Conservation (phyloP, 2,797 vertebrate genomes). For the Halcyon leucocephala region DNA sequence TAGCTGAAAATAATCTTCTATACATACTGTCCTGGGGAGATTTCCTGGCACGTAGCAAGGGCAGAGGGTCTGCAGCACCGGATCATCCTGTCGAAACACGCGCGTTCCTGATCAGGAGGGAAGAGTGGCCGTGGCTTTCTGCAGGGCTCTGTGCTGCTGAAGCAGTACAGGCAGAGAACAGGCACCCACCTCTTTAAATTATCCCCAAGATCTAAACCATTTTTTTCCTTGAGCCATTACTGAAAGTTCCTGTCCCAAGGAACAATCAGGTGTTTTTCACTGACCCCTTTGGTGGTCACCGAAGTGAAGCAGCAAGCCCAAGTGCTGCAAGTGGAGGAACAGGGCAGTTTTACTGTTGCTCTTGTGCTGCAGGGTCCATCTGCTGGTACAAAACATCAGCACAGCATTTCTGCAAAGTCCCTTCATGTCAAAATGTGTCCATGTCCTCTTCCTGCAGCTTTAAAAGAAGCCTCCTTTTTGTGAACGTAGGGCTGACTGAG, state of each 20-base stretch:
- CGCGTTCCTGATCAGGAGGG: not conserved
- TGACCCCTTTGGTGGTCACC: not conserved
- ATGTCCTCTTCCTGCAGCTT: not conserved
- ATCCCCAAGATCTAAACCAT: not conserved
- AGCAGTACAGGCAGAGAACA: not conserved
- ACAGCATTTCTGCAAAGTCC: not conserved
- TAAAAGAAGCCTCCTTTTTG: not conserved
- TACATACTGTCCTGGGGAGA: not conserved
- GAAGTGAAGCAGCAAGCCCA: not conserved
- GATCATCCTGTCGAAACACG: accelerated
- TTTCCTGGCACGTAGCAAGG: not conserved
- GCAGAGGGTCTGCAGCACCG: not conserved
- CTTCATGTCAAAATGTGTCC: not conserved
- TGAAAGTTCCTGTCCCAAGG: not conserved
- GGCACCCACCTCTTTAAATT: not conserved
- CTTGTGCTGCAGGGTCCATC: conserved; percentile 23
- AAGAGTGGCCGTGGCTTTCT: not conserved
- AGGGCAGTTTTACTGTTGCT: not conserved
- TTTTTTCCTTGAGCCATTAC: not conserved
- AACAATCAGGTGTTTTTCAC: not conserved
- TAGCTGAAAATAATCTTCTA: not conserved
- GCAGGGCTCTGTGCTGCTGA: not conserved
- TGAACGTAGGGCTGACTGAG: not conserved
- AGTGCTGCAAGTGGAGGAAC: not conserved
- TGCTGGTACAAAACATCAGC: conserved; percentile 36